Conservation (phyloP, 2,113 vertebrate species). For the Protobothrops mucrosquamatus region DNA sequence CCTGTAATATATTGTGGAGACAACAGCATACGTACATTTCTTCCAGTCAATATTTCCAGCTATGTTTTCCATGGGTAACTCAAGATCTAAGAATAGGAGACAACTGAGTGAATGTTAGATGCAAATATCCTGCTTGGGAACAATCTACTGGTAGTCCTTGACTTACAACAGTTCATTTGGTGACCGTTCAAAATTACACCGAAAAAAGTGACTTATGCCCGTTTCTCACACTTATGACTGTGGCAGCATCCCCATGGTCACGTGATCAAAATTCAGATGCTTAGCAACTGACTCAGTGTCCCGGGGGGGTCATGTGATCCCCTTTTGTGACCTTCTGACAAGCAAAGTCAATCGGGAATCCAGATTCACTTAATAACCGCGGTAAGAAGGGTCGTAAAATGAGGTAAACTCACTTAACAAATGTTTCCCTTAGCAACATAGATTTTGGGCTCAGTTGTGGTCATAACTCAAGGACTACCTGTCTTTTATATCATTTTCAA, state of each 20-base stretch:
- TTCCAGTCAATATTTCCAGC: neutral
- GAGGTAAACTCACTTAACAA: no score
- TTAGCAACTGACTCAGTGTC: no score
- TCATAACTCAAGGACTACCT: neutral
- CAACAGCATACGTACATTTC: neutral
- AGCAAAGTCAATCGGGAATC: no score
- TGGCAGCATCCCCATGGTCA: neutral
- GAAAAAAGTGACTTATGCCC: neutral
- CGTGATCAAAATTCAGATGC: no score
- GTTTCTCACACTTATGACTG: neutral
- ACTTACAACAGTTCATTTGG: neutral
- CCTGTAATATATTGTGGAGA: neutral
- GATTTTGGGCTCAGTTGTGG: neutral
- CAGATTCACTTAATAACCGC: no score
- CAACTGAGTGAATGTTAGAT: neutral
- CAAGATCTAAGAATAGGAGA: neutral
- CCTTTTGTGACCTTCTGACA: no score
- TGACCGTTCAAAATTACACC: neutral
- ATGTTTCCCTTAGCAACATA: neutral
- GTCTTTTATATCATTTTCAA: neutral
- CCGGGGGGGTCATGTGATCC: no score
- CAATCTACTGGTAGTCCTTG: neutral
- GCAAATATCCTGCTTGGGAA: neutral
- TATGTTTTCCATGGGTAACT: accelerated
- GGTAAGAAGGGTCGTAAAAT: no score